A percentile compares a stretch with the other conserved stretches of the same genome.
phyloP scores from a whole-genome alignment of 2,113 vertebrate genomes.

The Siniperca chuatsi region DNA sequence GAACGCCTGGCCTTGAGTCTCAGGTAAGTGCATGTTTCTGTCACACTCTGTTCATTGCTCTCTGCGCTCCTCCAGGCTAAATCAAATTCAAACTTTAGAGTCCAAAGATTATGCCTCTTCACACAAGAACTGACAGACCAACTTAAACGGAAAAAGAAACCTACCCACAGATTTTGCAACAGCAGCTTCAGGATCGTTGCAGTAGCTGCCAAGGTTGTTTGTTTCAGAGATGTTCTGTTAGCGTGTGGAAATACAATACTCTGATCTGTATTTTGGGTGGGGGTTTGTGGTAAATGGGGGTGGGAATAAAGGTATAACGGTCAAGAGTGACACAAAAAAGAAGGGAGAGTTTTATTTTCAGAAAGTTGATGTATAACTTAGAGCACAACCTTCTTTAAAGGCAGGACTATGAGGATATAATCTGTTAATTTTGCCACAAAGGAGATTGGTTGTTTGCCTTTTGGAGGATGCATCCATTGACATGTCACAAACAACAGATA shows the following conservation, averaged over 20 bases:
- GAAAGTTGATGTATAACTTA: neutral
- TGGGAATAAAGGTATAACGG: neutral
- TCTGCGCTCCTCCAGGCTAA: slow-evolving; percentile 10
- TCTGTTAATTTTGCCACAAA: slow-evolving; percentile 10
- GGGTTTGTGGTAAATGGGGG: neutral
- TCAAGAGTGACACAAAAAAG: neutral
- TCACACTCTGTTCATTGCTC: slow-evolving; percentile 13
- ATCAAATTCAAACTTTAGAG: slow-evolving; percentile 26
- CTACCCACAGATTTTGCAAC: slow-evolving; percentile 28
- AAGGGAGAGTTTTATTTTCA: neutral
- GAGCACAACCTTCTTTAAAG: neutral
- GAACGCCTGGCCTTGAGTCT: slow-evolving; percentile 91
- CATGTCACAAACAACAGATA: slow-evolving; percentile 28
- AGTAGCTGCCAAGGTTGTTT: slow-evolving; percentile 54
- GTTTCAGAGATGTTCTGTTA: slow-evolving; percentile 38
- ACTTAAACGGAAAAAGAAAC: slow-evolving; percentile 24
- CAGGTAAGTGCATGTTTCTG: slow-evolving; percentile 84
- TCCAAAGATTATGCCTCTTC: slow-evolving; percentile 25
- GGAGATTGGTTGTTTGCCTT: slow-evolving; percentile 7
- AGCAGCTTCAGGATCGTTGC: slow-evolving; percentile 32
- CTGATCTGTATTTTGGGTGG: slow-evolving; percentile 24
- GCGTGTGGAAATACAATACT: slow-evolving; percentile 39
- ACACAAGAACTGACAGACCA: slow-evolving; percentile 46
- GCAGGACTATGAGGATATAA: neutral
- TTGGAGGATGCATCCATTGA: neutral